Conservation (phyloP, 1,140 invertebrate genomes). For the Adelges cooleyi region DNA sequence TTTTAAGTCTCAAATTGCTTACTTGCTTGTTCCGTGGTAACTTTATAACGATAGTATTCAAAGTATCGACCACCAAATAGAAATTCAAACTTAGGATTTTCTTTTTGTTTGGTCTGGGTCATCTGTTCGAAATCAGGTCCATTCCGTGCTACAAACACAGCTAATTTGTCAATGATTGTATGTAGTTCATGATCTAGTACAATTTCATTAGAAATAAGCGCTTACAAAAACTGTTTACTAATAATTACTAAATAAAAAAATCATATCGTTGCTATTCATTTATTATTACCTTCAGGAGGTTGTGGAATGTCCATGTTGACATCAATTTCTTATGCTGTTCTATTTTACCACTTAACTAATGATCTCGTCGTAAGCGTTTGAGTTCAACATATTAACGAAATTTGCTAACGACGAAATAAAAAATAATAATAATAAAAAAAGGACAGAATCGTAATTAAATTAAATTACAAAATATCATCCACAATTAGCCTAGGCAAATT, state of each 20-base stretch:
- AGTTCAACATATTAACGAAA: no score
- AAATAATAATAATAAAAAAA: no score
- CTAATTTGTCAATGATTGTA: conserved; percentile 96
- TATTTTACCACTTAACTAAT: no score
- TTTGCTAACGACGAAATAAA: no score
- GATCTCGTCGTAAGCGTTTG: no score
- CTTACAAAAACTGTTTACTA: no score
- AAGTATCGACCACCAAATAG: conserved; percentile 91
- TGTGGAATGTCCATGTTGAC: conserved; percentile 39
- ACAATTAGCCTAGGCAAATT: no score
- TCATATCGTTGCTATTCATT: not conserved
- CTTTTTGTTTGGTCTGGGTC: conserved; percentile 94
- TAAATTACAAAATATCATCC: no score
- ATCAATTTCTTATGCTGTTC: no score
- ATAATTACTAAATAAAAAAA: no score
- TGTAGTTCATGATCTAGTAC: conserved; percentile 71
- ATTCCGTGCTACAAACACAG: conserved; percentile 96
- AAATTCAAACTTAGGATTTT: conserved; percentile 93
- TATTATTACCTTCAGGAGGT: conserved; percentile 39
- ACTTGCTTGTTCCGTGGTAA: conserved; percentile 78
- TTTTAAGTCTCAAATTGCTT: conserved; percentile 38
- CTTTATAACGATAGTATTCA: conserved; percentile 95
- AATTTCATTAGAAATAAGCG: not conserved
- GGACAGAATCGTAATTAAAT: no score
- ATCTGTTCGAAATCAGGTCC: conserved; percentile 96